These are phyloP conservation scores for Heliothis virescens DNA, from an alignment of 1,140 invertebrate species.

Conservation along the genomic window DNA sequence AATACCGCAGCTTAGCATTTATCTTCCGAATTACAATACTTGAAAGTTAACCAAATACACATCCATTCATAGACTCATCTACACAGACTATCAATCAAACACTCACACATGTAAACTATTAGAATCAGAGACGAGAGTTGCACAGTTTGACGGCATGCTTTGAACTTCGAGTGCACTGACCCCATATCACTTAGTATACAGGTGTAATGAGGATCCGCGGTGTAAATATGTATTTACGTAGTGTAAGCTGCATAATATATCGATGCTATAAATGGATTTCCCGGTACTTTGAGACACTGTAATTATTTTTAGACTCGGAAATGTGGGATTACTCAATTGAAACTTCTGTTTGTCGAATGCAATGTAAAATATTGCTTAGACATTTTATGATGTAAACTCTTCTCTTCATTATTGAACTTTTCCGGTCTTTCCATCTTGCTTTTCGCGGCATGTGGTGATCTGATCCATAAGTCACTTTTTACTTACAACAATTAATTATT, in stretches of 20 bases:
- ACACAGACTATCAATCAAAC: neutral
- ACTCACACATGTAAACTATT: conserved; percentile 6
- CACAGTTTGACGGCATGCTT: conserved; percentile 22
- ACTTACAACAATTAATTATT: neutral
- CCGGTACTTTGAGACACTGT: conserved; percentile 15
- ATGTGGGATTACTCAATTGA: neutral
- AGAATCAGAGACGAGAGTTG: neutral
- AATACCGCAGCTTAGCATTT: neutral
- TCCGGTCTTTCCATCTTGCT: too few species aligned
- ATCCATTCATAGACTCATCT: neutral
- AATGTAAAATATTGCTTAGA: neutral
- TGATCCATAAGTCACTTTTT: neutral
- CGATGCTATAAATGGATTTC: conserved; percentile 33
- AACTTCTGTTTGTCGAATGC: neutral
- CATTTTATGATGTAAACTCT: too few species aligned
- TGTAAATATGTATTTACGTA: conserved; percentile 12
- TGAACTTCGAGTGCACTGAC: conserved; percentile 18
- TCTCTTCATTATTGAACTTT: too few species aligned
- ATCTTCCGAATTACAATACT: conserved; percentile 3
- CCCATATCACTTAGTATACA: conserved; percentile 40
- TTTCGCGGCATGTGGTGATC: neutral
- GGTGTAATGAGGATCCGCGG: conserved; percentile 40
- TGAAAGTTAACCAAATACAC: neutral
- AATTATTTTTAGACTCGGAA: conserved; percentile 32
- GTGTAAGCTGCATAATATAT: neutral